Evolutionary conservation across 2,888 invertebrate genomes (phyloP).

Genomic region (Acanthoscelides obtectus): DNA sequence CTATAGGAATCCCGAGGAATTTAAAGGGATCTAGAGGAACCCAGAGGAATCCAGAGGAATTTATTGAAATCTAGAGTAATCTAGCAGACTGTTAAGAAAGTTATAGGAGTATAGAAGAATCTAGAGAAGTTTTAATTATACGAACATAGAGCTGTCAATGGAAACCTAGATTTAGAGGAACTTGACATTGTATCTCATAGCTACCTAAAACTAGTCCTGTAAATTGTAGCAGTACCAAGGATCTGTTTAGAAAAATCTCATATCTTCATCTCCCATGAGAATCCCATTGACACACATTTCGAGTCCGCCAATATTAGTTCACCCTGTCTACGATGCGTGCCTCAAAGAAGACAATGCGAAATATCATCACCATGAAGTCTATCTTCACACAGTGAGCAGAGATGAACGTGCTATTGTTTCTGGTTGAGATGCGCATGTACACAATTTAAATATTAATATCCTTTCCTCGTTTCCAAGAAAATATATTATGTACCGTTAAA

Average conservation of each 20-base stretch:
- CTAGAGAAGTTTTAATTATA: too few relatives aligned
- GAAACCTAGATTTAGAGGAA: too few relatives aligned
- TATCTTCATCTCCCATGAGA: background rate
- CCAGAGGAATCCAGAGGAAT: too few relatives aligned
- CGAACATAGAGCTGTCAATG: too few relatives aligned
- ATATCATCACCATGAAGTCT: too few relatives aligned
- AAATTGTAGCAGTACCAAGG: background rate
- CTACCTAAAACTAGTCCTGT: background rate
- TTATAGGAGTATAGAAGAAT: too few relatives aligned
- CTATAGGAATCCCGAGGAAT: too few relatives aligned
- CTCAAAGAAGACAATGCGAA: background rate
- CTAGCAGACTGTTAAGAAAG: too few relatives aligned
- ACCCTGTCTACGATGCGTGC: background rate
- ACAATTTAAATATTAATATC: slow-evolving; percentile 1
- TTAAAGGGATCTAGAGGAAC: too few relatives aligned
- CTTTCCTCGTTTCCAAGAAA: background rate
- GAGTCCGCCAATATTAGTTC: background rate
- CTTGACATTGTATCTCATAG: too few relatives aligned
- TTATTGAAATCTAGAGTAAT: too few relatives aligned
- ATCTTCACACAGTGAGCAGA: background rate
- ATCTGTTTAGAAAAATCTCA: background rate
- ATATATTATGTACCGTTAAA: slow-evolving; percentile 20
- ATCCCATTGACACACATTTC: background rate
- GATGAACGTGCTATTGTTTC: background rate
- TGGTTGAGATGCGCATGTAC: background rate